Percentiles rank a stretch among this genome's conserved stretches.
Evolutionary conservation across 2,888 invertebrate species (phyloP).

Genomic region (Campoplex nolae): DNA sequence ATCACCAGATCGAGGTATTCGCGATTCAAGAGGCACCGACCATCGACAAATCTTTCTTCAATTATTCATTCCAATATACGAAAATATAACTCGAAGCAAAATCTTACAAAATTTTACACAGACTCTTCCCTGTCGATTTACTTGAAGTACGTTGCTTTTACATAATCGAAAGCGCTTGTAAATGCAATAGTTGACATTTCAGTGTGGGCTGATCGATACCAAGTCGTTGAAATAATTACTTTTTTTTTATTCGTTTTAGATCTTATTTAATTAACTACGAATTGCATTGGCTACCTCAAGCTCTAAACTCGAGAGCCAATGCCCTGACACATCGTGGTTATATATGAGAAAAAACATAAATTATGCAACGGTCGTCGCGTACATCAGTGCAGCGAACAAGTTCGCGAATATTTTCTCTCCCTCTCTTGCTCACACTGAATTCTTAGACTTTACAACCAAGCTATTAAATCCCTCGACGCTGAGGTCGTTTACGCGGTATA

Average conservation of each 20-base stretch:
- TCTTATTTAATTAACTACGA: slow-evolving; percentile 11
- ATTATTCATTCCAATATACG: not conserved
- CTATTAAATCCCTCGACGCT: slow-evolving; percentile 68
- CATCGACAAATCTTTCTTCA: not conserved
- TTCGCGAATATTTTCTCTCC: slow-evolving; percentile 39
- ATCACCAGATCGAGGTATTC: not conserved
- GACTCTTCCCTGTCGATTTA: not conserved
- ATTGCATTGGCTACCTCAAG: slow-evolving; percentile 30
- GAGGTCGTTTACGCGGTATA: slow-evolving; percentile 56
- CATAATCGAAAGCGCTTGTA: not conserved
- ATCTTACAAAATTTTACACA: too few species aligned
- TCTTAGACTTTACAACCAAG: slow-evolving; percentile 68
- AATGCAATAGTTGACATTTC: not conserved
- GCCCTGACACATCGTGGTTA: slow-evolving; percentile 28
- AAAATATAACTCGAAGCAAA: not conserved
- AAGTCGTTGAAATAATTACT: not conserved
- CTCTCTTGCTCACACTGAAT: slow-evolving; percentile 29
- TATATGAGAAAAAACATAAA: slow-evolving; percentile 63
- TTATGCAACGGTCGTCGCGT: slow-evolving; percentile 70
- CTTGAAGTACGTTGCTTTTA: not conserved
- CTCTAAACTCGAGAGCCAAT: slow-evolving; percentile 51
- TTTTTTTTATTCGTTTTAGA: slow-evolving; percentile 3
- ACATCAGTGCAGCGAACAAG: slow-evolving; percentile 63
- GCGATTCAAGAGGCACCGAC: not conserved
- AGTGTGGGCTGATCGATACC: slow-evolving; percentile 3